Conservation (phyloP, 2,888 invertebrate species). For the Acleris literana region DNA sequence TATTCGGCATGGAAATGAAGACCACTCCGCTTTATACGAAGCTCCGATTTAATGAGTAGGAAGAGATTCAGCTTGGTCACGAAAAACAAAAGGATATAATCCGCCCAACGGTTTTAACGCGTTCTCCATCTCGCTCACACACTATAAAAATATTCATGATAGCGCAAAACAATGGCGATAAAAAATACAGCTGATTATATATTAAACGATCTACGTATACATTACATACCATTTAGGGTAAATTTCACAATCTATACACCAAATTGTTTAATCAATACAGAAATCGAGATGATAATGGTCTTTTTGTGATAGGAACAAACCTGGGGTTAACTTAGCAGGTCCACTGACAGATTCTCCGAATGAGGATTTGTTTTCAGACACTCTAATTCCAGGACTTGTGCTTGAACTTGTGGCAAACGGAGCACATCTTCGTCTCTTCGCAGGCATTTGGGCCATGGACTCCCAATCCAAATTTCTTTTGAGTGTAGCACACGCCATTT, state of each 20-base stretch:
- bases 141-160: conserved; percentile 76
- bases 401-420: conserved; percentile 89
- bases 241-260: conserved; percentile 6
- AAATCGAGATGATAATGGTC: conserved; percentile 3
- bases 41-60: not conserved
- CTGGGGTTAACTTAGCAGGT: conserved; percentile 92
- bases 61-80: conserved; percentile 36
- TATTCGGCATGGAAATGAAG: conserved; percentile 13
- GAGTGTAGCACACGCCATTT: conserved; percentile 99
- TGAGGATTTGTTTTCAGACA: conserved; percentile 86
- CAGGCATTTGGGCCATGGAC: conserved; percentile 93
- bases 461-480: conserved; percentile 98
- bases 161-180: conserved; percentile 70
- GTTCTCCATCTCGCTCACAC: conserved; percentile 71
- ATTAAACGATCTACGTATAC: conserved; percentile 34
- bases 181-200: conserved; percentile 64
- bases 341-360: conserved; percentile 92
- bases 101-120: conserved; percentile 69
- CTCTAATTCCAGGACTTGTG: conserved; percentile 79
- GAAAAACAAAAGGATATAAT: conserved; percentile 65
- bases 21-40: not conserved
- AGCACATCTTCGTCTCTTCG: conserved; percentile 95
- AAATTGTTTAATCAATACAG: conserved; percentile 21
- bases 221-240: conserved; percentile 4
- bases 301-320: conserved; percentile 83